Evolutionary conservation across 2,797 vertebrate genomes (phyloP).

Genomic region (Cuniculus paca): DNA sequence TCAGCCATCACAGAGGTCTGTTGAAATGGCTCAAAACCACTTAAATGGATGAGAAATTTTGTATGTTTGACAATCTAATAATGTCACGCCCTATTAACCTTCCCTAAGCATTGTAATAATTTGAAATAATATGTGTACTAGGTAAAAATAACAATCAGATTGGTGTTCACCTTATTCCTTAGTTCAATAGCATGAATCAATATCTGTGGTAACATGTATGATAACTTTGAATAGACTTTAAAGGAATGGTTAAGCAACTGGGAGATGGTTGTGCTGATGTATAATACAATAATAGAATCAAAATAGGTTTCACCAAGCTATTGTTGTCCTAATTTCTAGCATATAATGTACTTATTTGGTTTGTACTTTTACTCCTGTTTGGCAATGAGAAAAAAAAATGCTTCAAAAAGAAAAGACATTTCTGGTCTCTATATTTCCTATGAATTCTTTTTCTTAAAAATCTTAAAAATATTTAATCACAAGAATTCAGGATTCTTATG

Average conservation of each 20-base stretch:
- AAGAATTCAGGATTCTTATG: neutral
- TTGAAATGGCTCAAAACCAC: conserved; percentile 23
- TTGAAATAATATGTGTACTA: conserved; percentile 31
- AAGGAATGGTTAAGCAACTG: neutral
- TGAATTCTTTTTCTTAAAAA: conserved; percentile 17
- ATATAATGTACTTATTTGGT: neutral
- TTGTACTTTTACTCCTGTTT: conserved; percentile 13
- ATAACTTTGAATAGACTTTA: neutral
- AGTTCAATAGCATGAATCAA: neutral
- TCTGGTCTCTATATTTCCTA: neutral
- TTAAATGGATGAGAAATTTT: conserved; percentile 35
- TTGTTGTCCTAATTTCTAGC: neutral
- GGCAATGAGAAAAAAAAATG: neutral
- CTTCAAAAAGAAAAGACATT: neutral
- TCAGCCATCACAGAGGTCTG: neutral
- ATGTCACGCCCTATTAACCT: neutral
- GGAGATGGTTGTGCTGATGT: neutral
- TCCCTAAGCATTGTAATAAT: conserved; percentile 32
- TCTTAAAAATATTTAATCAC: neutral
- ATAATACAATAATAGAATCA: neutral
- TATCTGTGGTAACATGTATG: neutral
- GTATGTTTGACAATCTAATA: conserved; percentile 23
- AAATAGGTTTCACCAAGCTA: neutral
- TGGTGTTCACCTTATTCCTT: neutral
- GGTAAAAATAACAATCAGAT: conserved; percentile 2